Conservation (phyloP, 2,797 vertebrate genomes). For the Poecile montanus region DNA sequence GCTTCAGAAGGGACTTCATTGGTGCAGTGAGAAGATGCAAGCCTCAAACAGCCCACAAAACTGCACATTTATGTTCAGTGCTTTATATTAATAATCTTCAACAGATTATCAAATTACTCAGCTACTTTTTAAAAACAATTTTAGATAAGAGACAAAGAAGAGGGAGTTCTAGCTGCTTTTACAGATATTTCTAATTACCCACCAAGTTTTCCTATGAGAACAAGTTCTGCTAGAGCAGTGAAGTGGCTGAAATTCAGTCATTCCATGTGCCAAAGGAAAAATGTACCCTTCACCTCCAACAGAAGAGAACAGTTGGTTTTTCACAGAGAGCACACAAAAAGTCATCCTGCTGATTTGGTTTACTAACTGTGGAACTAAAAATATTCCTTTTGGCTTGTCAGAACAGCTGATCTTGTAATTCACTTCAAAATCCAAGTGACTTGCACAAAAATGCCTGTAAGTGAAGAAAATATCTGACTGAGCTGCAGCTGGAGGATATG, state of each 20-base stretch:
- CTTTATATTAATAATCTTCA: not conserved
- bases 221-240: not conserved
- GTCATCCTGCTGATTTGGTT: constrained; percentile 23
- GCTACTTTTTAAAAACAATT: not conserved
- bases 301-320: constrained; percentile 9
- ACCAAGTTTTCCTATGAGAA: not conserved
- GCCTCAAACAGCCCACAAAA: not conserved
- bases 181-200: not conserved
- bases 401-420: constrained; percentile 33
- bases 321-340: not conserved
- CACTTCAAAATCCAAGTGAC: not conserved
- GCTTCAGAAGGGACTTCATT: not conserved
- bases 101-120: constrained; percentile 12
- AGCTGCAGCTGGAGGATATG: not conserved
- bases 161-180: not conserved
- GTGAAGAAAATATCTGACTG: not conserved
- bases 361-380: constrained; percentile 38
- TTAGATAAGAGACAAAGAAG: not conserved
- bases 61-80: not conserved
- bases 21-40: not conserved
- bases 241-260: not conserved
- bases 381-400: constrained; percentile 9
- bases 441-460: not conserved
- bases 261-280: constrained; percentile 2
- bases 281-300: constrained; percentile 16